Conservation (phyloP, 1,140 invertebrate genomes). For the Pentalonia nigronervosa region DNA sequence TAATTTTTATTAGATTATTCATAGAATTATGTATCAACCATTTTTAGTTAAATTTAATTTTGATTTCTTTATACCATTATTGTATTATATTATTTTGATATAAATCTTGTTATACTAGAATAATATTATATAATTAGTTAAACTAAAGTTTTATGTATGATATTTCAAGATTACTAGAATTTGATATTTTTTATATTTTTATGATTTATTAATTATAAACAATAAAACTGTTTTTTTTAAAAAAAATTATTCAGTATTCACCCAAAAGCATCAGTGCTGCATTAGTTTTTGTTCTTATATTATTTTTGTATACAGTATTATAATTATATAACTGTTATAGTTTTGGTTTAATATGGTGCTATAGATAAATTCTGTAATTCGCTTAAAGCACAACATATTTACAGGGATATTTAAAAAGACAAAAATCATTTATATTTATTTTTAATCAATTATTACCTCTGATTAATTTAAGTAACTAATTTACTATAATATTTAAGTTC, state of each 20-base stretch:
- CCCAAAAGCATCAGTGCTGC: background rate
- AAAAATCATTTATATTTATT: background rate
- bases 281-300: background rate
- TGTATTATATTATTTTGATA: background rate
- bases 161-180: background rate
- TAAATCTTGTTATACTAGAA: background rate
- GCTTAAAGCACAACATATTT: constrained; percentile 32
- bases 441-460: background rate
- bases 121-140: background rate
- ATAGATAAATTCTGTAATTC: background rate
- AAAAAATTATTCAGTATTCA: background rate
- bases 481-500: background rate
- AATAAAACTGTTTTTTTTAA: background rate
- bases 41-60: background rate
- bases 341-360: constrained; percentile 48
- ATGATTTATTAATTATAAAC: background rate
- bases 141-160: background rate
- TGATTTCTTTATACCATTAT: background rate
- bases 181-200: background rate
- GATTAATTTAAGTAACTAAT: background rate
- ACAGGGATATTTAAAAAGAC: constrained; percentile 48
- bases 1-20: background rate
- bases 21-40: background rate
- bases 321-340: background rate
- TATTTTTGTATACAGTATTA: background rate